Evolutionary conservation across 2,113 vertebrate genomes (phyloP).

Genomic region (Chloebia gouldiae): DNA sequence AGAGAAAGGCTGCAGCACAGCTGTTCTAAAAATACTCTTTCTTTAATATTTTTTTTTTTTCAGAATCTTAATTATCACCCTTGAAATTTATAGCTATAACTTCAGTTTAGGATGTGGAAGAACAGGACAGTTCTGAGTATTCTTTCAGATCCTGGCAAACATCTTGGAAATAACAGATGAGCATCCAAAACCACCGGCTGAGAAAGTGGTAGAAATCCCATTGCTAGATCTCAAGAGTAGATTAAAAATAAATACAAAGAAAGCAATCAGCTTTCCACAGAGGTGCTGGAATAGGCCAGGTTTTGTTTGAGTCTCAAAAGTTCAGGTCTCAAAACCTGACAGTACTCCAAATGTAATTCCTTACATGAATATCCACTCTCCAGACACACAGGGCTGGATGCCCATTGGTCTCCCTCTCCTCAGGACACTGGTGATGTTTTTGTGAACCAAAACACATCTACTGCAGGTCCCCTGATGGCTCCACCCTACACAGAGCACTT

Average conservation of each 20-base stretch:
- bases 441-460: background rate
- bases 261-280: background rate
- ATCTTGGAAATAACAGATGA: background rate
- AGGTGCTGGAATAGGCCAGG: background rate
- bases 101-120: background rate
- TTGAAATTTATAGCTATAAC: background rate
- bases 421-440: accelerated
- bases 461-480: background rate
- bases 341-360: background rate
- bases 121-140: background rate
- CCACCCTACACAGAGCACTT: background rate
- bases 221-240: background rate
- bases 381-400: background rate
- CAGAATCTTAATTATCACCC: background rate
- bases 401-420: background rate
- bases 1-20: background rate
- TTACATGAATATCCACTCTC: background rate
- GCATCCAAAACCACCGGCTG: background rate
- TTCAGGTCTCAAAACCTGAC: background rate
- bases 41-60: background rate
- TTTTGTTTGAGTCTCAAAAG: background rate
- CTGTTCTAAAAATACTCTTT: background rate
- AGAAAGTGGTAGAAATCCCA: background rate
- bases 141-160: background rate
- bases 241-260: background rate